Conservation (phyloP, 2,797 vertebrate species). For the Scarus forsteni region DNA sequence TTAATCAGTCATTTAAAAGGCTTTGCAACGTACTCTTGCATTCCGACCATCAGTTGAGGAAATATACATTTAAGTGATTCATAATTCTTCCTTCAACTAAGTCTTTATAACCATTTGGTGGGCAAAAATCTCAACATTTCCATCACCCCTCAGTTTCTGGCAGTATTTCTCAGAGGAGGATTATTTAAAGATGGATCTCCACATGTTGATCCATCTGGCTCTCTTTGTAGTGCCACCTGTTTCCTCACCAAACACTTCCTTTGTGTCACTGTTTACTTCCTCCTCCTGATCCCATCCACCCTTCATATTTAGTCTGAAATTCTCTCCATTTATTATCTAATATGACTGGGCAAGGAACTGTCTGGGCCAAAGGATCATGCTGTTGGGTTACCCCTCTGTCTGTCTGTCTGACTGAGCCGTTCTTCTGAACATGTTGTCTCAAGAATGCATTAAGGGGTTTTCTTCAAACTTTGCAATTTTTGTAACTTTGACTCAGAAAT, state of each 20-base stretch:
- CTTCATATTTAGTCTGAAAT: constrained; percentile 24
- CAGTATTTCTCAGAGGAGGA: constrained; percentile 1
- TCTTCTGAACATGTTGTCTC: no score
- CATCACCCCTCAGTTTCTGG: not conserved
- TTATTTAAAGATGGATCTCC: constrained; percentile 20
- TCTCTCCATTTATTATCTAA: constrained; percentile 4
- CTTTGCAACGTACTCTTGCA: no score
- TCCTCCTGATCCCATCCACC: constrained; percentile 50
- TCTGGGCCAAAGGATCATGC: no score
- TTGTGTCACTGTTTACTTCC: constrained; percentile 44
- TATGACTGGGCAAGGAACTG: no score
- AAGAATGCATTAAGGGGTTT: no score
- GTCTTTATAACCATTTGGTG: constrained; percentile 2
- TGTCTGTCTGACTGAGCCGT: no score
- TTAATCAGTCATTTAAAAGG: no score
- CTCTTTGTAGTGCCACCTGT: constrained; percentile 53
- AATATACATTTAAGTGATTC: no score
- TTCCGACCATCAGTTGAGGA: no score
- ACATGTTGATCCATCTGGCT: constrained; percentile 28
- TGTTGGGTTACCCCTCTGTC: no score
- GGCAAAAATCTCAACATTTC: not conserved
- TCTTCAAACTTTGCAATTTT: constrained; percentile 8
- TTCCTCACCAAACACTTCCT: constrained; percentile 68
- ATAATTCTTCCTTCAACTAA: not conserved
- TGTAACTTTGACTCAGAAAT: constrained; percentile 36